Base-by-base conservation (phyloP, 2,888 invertebrate genomes). In the Pollenia griseotomentosa region DNA sequence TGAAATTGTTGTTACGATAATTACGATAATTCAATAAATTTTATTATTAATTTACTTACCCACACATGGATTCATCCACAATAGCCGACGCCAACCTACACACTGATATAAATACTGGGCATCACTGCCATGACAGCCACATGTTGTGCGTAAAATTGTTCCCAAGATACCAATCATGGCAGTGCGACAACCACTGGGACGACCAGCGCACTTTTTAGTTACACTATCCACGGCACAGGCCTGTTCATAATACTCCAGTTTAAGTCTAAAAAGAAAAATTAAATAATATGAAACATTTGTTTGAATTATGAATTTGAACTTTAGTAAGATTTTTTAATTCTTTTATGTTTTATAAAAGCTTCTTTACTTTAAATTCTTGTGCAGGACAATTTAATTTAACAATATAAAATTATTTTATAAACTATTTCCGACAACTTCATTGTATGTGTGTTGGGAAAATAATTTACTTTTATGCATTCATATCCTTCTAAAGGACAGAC, bases 41-140 rank as follows among this genome's bases (percentile, higher is more conserved):
- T 46, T 42, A 51, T 46, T 61, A 14, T 40, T n/a, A 9, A 42
- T 33, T 4, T 86, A 94, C 97, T 95, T 94, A 98, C 98, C 97
- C 90, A 98, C 98, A 93, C 98, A 98, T 75, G 98, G 97, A 93
- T 98, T 98, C 85, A 98, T 96, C 98, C 98, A 98, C 55, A 98
- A 95, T 57, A 98, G 95, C 84, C 98, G 93, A 91, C 98, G 97
- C 98, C 98, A 98, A 75, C 97, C 98, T 0, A 98, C 95, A 90
- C 98, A 98, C 91, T 97, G 97, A 92, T 97, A 97, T 51, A 97
- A 94, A 92, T 97, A 97, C 55, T 96, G 96, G 91, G 96, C 95
- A 94, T 98, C 97, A 2, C 97, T 96, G 51, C 97, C 97, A 88
- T 97, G 96, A 93, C 98, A 98, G 61, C 97, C 97, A 92, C 98